These are phyloP conservation scores for Calycopis cecrops DNA, from an alignment of 1,140 invertebrate species.

Conservation along the genomic window DNA sequence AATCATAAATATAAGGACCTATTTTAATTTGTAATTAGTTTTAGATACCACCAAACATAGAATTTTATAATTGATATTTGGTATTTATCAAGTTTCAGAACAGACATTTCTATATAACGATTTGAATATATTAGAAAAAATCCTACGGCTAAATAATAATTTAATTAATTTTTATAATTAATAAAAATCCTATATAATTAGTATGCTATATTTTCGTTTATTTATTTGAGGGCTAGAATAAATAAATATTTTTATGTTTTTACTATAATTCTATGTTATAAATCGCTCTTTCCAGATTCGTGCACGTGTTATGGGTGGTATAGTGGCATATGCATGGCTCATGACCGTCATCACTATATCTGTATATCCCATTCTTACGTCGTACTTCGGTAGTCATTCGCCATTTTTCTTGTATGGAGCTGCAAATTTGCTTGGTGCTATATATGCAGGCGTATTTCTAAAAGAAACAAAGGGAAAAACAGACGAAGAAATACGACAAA, in stretches of 20 bases:
- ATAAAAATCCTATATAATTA: too few species aligned
- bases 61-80: too few species aligned
- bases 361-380: conserved; percentile 23
- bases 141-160: too few species aligned
- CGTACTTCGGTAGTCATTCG: conserved; percentile 22
- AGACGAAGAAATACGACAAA: conserved; percentile 24
- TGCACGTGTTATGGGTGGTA: conserved; percentile 33
- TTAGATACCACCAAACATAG: too few species aligned
- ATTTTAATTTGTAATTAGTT: too few species aligned
- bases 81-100: too few species aligned
- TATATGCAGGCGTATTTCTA: conserved; percentile 22
- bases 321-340: conserved; percentile 34
- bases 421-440: conserved; percentile 28
- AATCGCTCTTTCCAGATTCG: conserved; percentile 34
- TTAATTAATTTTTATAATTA: too few species aligned
- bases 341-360: conserved; percentile 31
- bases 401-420: conserved; percentile 29
- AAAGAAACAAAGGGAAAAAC: conserved; percentile 37
- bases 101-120: too few species aligned
- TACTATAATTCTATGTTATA: too few species aligned
- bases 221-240: too few species aligned
- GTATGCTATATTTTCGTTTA: not conserved
- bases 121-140: too few species aligned
- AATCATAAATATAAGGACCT: too few species aligned
- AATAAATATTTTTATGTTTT: not conserved